Evolutionary conservation across 2,113 vertebrate species (phyloP).

Genomic region (Lanius collurio): DNA sequence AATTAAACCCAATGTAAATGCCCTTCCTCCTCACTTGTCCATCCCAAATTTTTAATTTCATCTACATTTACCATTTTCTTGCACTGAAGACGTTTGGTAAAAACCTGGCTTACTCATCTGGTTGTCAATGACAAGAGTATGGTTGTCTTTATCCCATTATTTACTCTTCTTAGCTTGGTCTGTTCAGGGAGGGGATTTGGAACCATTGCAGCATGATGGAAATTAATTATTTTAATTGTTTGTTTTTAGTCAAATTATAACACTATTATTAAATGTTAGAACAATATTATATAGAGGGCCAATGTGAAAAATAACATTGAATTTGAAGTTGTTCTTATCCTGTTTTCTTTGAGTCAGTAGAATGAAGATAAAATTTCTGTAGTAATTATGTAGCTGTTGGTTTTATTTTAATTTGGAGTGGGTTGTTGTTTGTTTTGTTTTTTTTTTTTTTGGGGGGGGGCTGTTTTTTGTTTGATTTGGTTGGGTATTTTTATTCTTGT

Average conservation of each 20-base stretch:
- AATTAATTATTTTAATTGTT: background rate
- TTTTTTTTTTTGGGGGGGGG: background rate
- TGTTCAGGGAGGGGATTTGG: background rate
- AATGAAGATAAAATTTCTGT: background rate
- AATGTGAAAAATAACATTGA: background rate
- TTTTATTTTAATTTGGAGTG: background rate
- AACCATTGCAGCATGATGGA: background rate
- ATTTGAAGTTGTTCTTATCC: background rate
- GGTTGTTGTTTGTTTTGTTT: background rate
- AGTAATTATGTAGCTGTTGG: fast-evolving
- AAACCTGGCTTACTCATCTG: background rate
- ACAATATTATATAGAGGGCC: background rate
- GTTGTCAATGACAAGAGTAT: background rate
- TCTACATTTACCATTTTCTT: constrained; percentile 1
- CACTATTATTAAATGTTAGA: background rate
- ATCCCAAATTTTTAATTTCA: constrained; percentile 35
- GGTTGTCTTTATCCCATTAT: background rate
- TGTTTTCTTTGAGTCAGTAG: background rate
- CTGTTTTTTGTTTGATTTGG: background rate
- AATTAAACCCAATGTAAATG: background rate
- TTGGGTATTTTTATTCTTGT: background rate
- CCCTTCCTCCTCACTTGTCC: constrained; percentile 1
- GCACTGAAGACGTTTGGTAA: background rate
- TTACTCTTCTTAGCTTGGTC: background rate
- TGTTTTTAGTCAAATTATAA: background rate